Conservation (phyloP, 2,888 invertebrate species). For the Luperina testacea region DNA sequence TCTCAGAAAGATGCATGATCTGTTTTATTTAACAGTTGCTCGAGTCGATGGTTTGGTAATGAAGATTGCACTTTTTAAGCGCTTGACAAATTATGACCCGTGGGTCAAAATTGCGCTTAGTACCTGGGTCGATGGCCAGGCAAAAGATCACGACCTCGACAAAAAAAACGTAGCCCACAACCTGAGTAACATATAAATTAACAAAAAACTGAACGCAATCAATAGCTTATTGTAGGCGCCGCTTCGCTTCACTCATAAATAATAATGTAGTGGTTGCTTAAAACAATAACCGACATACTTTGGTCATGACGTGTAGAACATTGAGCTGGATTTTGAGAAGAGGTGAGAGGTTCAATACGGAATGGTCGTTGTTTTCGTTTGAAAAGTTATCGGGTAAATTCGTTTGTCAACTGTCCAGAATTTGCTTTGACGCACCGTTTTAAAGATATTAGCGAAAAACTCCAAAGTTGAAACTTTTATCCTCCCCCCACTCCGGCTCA, state of each 20-base stretch:
- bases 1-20: constrained; percentile 42
- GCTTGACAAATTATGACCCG: no score
- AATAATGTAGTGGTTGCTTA: constrained; percentile 51
- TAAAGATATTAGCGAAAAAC: no score
- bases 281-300: constrained; percentile 60
- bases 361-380: constrained; percentile 31
- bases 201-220: constrained; percentile 49
- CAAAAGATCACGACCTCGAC: not conserved
- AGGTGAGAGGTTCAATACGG: constrained; percentile 35
- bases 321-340: constrained; percentile 39
- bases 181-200: constrained; percentile 47
- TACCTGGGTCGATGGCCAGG: not conserved
- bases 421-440: not conserved
- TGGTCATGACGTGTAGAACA: constrained; percentile 38
- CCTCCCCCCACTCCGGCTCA: no score
- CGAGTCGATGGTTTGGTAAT: not conserved
- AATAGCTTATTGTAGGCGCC: constrained; percentile 53
- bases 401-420: not conserved
- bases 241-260: constrained; percentile 45
- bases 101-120: not conserved
- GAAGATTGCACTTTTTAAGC: not conserved
- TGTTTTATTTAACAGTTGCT: constrained; percentile 5
- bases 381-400: constrained; percentile 26
- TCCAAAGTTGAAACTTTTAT: no score
- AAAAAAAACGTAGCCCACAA: constrained; percentile 9